These are phyloP conservation scores for Strix occidentalis DNA, from an alignment of 2,797 vertebrate species.

Conservation along the genomic window DNA sequence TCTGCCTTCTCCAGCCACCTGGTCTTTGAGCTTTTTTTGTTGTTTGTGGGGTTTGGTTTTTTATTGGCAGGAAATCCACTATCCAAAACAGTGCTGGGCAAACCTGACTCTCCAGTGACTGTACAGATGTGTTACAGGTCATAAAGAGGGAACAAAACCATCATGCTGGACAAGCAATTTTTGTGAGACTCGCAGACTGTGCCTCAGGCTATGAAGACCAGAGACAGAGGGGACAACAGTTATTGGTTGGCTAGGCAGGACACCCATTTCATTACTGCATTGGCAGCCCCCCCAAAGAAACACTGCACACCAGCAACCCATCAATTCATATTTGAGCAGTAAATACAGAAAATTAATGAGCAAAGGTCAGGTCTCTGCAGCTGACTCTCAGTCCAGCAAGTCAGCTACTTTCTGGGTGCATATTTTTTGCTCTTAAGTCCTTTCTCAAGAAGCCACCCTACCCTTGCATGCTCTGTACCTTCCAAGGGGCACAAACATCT, in stretches of 20 bases:
- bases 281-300: background rate
- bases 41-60: background rate
- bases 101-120: background rate
- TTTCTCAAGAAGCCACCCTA: background rate
- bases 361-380: background rate
- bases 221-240: background rate
- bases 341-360: background rate
- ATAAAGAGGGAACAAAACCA: background rate
- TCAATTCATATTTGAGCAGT: background rate
- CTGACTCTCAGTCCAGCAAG: background rate
- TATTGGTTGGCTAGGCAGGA: background rate
- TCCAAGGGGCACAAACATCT: background rate
- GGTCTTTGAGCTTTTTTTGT: background rate
- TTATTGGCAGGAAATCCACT: background rate
- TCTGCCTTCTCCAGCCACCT: background rate
- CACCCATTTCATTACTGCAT: background rate
- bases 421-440: background rate
- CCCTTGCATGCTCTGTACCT: background rate
- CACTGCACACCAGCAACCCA: background rate
- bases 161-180: background rate
- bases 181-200: background rate
- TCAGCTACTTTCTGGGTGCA: background rate
- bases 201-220: background rate
- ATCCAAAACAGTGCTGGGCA: background rate
- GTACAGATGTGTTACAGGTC: background rate